phyloP scores from a whole-genome alignment of 2,888 invertebrate genomes.

The Leucoma salicis region DNA sequence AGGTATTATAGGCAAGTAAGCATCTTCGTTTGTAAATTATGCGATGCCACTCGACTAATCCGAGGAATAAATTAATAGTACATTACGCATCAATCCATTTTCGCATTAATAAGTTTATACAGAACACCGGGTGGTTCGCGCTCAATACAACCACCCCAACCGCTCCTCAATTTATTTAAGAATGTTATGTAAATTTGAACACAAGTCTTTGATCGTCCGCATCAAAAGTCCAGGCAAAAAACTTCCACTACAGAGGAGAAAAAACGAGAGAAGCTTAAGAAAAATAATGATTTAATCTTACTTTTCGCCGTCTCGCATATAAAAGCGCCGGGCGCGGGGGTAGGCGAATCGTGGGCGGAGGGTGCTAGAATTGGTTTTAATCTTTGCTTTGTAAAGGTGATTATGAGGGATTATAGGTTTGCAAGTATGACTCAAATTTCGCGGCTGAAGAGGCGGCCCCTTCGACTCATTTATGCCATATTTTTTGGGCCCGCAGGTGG shows the following conservation, averaged over 20 bases:
- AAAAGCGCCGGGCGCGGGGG: conserved; percentile 62
- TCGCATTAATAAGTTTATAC: conserved; percentile 75
- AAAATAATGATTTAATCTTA: conserved; percentile 84
- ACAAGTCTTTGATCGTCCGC: conserved; percentile 82
- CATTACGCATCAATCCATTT: conserved; percentile 67
- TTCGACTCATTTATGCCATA: conserved; percentile 71
- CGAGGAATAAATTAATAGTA: conserved; percentile 70
- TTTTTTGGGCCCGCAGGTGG: conserved; percentile 72
- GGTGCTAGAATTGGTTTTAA: conserved; percentile 81
- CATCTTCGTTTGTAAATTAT: conserved; percentile 46
- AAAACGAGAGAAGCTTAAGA: conserved; percentile 80
- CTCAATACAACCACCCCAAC: conserved; percentile 55
- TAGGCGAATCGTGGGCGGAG: conserved; percentile 49
- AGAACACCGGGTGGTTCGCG: conserved; percentile 47
- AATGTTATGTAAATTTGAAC: conserved; percentile 82
- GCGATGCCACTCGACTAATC: conserved; percentile 60
- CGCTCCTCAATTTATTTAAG: conserved; percentile 79
- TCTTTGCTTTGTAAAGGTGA: conserved; percentile 84
- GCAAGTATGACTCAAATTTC: conserved; percentile 81
- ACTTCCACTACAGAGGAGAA: conserved; percentile 70
- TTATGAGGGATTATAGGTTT: conserved; percentile 83
- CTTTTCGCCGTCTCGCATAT: conserved; percentile 81
- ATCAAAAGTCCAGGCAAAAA: conserved; percentile 80
- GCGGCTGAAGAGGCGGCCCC: conserved; percentile 67
- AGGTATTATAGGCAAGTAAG: conserved; percentile 7